A percentile compares a stretch with the other conserved stretches of the same genome.
These are phyloP conservation scores for Melanotaenia pygmaea DNA, from an alignment of 2,797 vertebrate species.

Conservation along the genomic window DNA sequence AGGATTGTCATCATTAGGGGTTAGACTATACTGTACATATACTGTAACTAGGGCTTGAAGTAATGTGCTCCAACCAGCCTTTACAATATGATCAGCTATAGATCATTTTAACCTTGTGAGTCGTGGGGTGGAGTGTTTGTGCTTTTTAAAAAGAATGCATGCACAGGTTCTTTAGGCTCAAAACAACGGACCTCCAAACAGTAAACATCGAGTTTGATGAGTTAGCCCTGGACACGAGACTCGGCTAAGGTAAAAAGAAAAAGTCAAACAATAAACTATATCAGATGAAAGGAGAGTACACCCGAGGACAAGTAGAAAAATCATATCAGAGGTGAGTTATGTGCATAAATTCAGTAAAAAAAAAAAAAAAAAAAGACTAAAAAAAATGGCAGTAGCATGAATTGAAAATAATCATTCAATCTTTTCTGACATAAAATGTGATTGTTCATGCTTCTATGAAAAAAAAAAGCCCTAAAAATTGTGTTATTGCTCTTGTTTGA, in stretches of 20 bases:
- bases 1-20: no score
- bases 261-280: neutral
- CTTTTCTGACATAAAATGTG: slow-evolving; percentile 13
- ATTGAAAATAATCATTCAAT: slow-evolving; percentile 13
- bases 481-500: slow-evolving; percentile 32
- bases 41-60: no score
- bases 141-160: neutral
- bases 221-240: neutral
- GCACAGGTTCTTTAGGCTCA: neutral
- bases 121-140: neutral
- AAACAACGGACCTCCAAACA: slow-evolving; percentile 68
- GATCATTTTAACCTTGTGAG: neutral
- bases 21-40: no score
- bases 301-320: neutral
- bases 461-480: neutral
- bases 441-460: neutral
- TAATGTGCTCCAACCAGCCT: no score
- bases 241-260: slow-evolving; percentile 11
- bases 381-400: neutral
- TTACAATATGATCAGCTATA: no score
- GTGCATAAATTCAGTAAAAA: slow-evolving; percentile 2
- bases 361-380: neutral
- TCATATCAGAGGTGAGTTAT: neutral
- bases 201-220: slow-evolving; percentile 62
- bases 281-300: slow-evolving; percentile 1